Conservation (phyloP, 2,797 vertebrate species). For the Epinephelus malabaricus region DNA sequence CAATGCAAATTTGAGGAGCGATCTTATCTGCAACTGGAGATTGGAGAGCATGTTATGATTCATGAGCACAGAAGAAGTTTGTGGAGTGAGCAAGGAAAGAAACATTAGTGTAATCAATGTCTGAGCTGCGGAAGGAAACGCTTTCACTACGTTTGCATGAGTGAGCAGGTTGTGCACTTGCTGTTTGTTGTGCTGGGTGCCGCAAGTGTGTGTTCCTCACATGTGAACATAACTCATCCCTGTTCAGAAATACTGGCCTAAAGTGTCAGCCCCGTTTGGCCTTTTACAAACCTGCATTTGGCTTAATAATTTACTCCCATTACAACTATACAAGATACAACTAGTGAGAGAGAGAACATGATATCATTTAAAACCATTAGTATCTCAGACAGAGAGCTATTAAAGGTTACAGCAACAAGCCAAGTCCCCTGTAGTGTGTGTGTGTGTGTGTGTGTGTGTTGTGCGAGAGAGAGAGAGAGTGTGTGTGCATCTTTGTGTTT, state of each 20-base stretch:
- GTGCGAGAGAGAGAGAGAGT: not conserved
- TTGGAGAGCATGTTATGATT: not conserved
- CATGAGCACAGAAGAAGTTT: not conserved
- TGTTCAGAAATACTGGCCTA: not conserved
- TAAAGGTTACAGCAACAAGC: conserved; percentile 28
- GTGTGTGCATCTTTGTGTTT: conserved; percentile 11
- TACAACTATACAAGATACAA: too few relatives aligned
- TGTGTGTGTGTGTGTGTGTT: not conserved
- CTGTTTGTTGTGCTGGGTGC: not conserved
- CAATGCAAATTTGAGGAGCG: conserved; percentile 19
- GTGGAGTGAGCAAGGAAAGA: not conserved
- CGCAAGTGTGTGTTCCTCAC: not conserved
- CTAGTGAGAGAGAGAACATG: not conserved
- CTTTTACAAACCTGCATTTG: not conserved
- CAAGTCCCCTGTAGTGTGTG: conserved; percentile 2
- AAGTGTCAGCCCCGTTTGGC: not conserved
- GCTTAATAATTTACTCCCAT: too few relatives aligned
- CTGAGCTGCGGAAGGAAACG: not conserved
- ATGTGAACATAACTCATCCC: too few relatives aligned
- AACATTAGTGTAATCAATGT: conserved; percentile 6
- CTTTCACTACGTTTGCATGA: not conserved
- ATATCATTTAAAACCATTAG: conserved; percentile 11
- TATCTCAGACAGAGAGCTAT: conserved; percentile 11
- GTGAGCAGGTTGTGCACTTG: not conserved
- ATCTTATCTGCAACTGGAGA: conserved; percentile 7